phyloP scores from a whole-genome alignment of 2,797 vertebrate species.

The Pristis pectinata region DNA sequence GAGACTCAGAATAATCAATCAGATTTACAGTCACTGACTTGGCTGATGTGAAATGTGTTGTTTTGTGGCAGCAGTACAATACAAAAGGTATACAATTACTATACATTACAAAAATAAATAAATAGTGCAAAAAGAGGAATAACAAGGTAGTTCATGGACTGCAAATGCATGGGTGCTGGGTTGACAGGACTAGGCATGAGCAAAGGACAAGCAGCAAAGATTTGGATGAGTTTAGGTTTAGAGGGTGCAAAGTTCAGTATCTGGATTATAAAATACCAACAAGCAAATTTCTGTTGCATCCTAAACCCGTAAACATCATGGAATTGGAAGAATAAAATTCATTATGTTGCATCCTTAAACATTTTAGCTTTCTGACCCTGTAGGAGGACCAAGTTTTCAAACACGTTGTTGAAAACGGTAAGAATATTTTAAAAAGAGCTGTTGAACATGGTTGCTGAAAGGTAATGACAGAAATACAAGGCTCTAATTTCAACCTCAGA shows the following conservation, averaged over 20 bases:
- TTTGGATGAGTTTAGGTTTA: too few species aligned
- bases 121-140: too few species aligned
- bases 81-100: too few species aligned
- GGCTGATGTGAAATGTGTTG: too few species aligned
- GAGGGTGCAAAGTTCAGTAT: neutral
- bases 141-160: too few species aligned
- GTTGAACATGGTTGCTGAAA: neutral
- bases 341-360: neutral
- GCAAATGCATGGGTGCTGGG: too few species aligned
- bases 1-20: too few species aligned
- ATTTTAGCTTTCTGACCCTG: neutral
- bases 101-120: too few species aligned
- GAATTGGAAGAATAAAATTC: neutral
- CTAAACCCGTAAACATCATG: neutral
- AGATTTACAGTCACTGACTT: too few species aligned
- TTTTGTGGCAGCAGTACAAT: too few species aligned
- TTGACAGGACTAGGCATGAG: too few species aligned
- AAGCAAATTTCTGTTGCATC: neutral
- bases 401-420: neutral
- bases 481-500: neutral
- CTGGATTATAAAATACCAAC: neutral
- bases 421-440: neutral
- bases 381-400: neutral
- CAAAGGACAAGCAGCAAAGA: too few species aligned
- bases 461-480: neutral